Base-by-base conservation (phyloP, 1,140 invertebrate genomes). In the Pseudomyrmex pallidus region DNA sequence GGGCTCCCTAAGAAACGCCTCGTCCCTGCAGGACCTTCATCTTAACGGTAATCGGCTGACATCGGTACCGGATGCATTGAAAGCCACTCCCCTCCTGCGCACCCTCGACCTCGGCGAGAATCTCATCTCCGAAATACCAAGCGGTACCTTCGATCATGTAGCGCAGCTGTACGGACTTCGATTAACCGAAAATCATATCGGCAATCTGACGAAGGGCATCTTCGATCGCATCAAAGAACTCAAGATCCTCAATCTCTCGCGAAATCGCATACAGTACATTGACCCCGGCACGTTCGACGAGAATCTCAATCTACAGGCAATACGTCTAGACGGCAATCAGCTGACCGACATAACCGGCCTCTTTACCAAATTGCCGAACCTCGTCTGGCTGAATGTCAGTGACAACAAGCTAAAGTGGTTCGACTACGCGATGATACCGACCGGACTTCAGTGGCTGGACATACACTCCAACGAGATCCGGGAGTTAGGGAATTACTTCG, bases 351-450 rank as follows among this genome's bases (percentile, higher is more conserved):
- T 99, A 62, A 96, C 96, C 59, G 97, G 97, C 8, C 95, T 98
- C 25, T 98, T 99, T 91, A 96, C 96, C 0, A 98, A 98, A 90
- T 95, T 99, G 82, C 97, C 97, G 57, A 98, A 97, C 94, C 95
- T 99, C 84, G 96, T 98, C 48, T 98, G 98, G 97, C 94, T 99
- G 61, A 99, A 99, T 92, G 97, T 99, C 85, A 98, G 98, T 74
- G 97, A 98, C 90, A 99, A 99, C 95, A 96, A 96, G 77, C 95
- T 99, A 57, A 96, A 97, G 93, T 97, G 96, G 95, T 98, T 99
- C 92, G 98, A 98, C 90, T 99, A 98, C 91, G 97, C 97, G 63
- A 96, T 98, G 93, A 98, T 99, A 94, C 98, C 98, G 67, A 97
- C 96, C 80, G 96, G 97, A 83, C 94, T 99, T 64, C 97, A 98